Percentiles rank a stretch among this genome's conserved stretches.
Conservation (phyloP, 2,888 invertebrate species). For the Temnothorax ravouxi region DNA sequence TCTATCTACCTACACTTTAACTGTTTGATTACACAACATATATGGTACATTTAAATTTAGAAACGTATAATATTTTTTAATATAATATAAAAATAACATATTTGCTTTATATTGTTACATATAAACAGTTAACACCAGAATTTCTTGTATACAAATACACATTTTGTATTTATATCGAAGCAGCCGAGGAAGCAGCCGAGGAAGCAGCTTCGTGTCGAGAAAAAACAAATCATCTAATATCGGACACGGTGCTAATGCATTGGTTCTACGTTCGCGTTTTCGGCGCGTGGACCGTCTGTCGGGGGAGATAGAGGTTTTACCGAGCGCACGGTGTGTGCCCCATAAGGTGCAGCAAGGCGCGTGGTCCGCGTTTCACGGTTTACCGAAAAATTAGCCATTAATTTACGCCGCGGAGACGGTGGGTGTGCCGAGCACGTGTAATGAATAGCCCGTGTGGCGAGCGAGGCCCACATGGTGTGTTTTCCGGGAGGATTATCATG, state of each 20-base stretch:
- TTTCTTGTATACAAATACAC: not conserved
- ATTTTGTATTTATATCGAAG: not conserved
- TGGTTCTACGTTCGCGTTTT: constrained; percentile 76
- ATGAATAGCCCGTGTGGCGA: constrained; percentile 68
- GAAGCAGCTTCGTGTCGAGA: constrained; percentile 8
- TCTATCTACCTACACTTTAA: not conserved
- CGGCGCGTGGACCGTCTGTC: constrained; percentile 82
- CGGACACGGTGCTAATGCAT: constrained; percentile 79
- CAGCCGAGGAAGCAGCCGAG: not conserved
- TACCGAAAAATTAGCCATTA: constrained; percentile 82
- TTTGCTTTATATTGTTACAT: not conserved
- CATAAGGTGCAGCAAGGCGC: constrained; percentile 73
- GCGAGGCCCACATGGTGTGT: constrained; percentile 75
- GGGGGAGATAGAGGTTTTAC: constrained; percentile 67
- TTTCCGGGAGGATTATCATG: constrained; percentile 67
- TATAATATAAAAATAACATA: not conserved
- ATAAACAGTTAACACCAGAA: not conserved
- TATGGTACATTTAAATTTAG: not conserved
- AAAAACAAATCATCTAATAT: constrained; percentile 66
- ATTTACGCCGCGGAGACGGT: constrained; percentile 75
- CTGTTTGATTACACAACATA: not conserved
- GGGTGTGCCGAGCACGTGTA: constrained; percentile 66
- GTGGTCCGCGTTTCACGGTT: constrained; percentile 82
- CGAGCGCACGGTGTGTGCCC: constrained; percentile 46
- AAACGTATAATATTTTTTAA: not conserved